Evolutionary conservation across 2,888 invertebrate species (phyloP).

Genomic region (Himalopsyche japonica): DNA sequence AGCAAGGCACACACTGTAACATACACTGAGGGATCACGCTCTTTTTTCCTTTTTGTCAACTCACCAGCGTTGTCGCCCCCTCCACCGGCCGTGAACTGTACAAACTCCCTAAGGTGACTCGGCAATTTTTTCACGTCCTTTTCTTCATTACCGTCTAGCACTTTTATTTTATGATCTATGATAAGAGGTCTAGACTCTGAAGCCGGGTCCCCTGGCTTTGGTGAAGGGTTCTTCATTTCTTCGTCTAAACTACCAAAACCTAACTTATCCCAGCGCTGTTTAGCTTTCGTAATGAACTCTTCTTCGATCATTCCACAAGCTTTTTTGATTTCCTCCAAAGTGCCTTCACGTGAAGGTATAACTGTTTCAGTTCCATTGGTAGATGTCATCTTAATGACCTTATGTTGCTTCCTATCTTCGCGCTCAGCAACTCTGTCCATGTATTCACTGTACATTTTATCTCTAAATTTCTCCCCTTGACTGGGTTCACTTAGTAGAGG

Average conservation of each 20-base stretch:
- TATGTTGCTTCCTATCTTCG: conserved; percentile 76
- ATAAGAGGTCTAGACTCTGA: conserved; percentile 51
- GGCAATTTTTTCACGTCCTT: conserved; percentile 69
- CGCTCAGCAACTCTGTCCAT: conserved; percentile 77
- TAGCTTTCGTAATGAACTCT: conserved; percentile 78
- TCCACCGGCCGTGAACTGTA: conserved; percentile 64
- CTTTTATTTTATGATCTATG: conserved; percentile 60
- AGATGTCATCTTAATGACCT: conserved; percentile 78
- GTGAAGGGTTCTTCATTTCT: conserved; percentile 57
- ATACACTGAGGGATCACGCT: conserved; percentile 12
- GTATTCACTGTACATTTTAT: conserved; percentile 85
- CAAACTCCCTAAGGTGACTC: conserved; percentile 78
- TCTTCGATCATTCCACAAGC: conserved; percentile 65
- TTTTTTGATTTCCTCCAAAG: conserved; percentile 49
- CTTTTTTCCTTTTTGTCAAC: conserved; percentile 42
- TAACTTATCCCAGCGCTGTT: conserved; percentile 70
- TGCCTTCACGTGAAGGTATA: conserved; percentile 38
- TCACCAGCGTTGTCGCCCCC: conserved; percentile 56
- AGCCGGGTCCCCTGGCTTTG: conserved; percentile 39
- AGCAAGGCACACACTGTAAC: conserved; percentile 50
- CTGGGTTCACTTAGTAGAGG: conserved; percentile 56
- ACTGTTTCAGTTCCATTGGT: conserved; percentile 20
- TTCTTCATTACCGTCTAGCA: conserved; percentile 68
- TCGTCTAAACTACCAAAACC: conserved; percentile 52
- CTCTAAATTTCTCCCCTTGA: conserved; percentile 74